Evolutionary conservation across 1,140 invertebrate genomes (phyloP).

Genomic region (Coptotermes formosanus): DNA sequence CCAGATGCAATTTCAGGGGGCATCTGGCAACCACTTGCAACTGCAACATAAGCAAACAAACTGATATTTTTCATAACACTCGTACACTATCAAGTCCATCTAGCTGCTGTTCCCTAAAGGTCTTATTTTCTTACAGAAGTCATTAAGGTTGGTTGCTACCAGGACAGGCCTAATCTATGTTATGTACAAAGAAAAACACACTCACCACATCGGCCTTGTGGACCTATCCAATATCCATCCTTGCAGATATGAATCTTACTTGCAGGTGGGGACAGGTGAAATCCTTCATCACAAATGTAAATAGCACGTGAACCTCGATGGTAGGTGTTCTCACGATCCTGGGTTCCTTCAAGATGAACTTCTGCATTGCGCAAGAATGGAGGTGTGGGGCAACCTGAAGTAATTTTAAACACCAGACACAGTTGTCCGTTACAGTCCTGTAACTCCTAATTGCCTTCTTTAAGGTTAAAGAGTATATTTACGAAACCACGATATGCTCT

Average conservation of each 20-base stretch:
- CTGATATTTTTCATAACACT: neutral
- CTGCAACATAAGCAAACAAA: slow-evolving; percentile 28
- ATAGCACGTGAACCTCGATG: slow-evolving; percentile 42
- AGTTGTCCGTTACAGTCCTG: too few relatives aligned
- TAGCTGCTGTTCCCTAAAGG: too few relatives aligned
- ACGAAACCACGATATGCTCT: too few relatives aligned
- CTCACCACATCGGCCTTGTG: slow-evolving; percentile 40
- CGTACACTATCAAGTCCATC: too few relatives aligned
- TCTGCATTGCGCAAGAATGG: slow-evolving; percentile 39
- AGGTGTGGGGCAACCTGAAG: slow-evolving; percentile 38
- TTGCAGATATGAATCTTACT: slow-evolving; percentile 43
- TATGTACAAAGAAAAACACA: too few relatives aligned
- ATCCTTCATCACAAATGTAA: slow-evolving; percentile 43
- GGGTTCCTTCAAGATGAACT: slow-evolving; percentile 36
- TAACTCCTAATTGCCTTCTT: too few relatives aligned
- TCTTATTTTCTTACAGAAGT: too few relatives aligned
- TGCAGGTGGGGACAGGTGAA: slow-evolving; percentile 39
- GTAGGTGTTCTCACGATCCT: slow-evolving; percentile 34
- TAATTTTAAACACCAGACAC: neutral
- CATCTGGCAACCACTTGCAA: slow-evolving; percentile 38
- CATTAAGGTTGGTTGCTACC: too few relatives aligned
- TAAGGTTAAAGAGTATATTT: too few relatives aligned
- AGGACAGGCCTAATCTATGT: too few relatives aligned
- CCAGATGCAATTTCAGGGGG: slow-evolving; percentile 42
- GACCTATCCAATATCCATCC: slow-evolving; percentile 45